Base-by-base conservation (phyloP, 2,888 invertebrate genomes). In the Platycnemis pennipes region DNA sequence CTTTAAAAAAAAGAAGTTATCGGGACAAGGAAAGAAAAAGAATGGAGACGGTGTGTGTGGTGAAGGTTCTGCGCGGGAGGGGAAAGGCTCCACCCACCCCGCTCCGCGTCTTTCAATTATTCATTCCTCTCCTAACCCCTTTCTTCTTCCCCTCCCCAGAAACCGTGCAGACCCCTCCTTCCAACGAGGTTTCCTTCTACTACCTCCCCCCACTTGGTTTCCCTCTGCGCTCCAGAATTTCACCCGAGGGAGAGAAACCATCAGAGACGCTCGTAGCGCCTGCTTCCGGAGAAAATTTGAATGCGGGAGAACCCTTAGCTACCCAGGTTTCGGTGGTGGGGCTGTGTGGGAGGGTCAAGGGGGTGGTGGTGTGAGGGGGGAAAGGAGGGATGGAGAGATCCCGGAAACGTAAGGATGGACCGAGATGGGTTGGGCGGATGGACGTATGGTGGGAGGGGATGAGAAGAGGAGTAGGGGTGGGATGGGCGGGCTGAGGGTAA, bases 221-320 rank as follows among this genome's bases (percentile, higher is more conserved):
- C 22, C 63, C 63, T 26, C 26, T 26, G 63, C 26, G 95, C 95
- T 95, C 95, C 95, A 95, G 95, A 95, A 94, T 95, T 95, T 95
- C 89, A 77, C 86, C 26, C 63, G 94, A 94, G 49, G 86, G 69
- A 94, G 87, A 56, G 63, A 56, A 45, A 26, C 89, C 56, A 56
- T 77, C 85, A 94, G 88, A 94, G 88, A 94, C 94, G 94, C 94
- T 94, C 94, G 94, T 85, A 94, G 95, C 94, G 94, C 88, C 45
- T 94, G 95, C 94, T 49, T 86, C 85, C 94, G 94, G 94, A 53
- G 94, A 86, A 94, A 94, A 88, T 89, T 94, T 94, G 91, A 94
- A 94, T 63, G 46, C 77, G 31, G 94, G 94, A 88, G 94, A 87
- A 49, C 63, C 94, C 94, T 87, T 88, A 63, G 37, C 87, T 49